Percentiles rank a stretch among this genome's conserved stretches.
Evolutionary conservation across 2,888 invertebrate genomes (phyloP).

Genomic region (Holacanthella duospinosa): DNA sequence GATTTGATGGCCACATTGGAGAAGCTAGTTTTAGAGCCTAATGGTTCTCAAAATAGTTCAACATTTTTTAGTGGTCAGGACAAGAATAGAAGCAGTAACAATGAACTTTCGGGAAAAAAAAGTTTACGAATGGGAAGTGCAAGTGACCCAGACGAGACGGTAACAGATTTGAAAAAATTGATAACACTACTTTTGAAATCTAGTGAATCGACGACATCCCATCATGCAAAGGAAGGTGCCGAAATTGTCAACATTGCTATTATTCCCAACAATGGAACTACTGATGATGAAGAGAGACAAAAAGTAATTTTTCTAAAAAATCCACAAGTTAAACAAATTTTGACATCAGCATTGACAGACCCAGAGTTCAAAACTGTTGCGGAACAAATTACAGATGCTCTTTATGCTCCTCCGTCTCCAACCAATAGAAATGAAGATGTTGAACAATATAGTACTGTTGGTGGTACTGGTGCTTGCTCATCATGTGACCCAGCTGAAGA

Average conservation of each 20-base stretch:
- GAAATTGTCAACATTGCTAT: constrained; percentile 36
- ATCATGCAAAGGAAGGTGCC: constrained; percentile 24
- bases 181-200: constrained; percentile 32
- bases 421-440: background rate
- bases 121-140: constrained; percentile 27
- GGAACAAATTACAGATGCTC: constrained; percentile 32
- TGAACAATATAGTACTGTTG: background rate
- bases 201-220: constrained; percentile 14
- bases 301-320: constrained; percentile 35
- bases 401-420: constrained; percentile 19
- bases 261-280: constrained; percentile 25
- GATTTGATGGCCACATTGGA: constrained; percentile 30
- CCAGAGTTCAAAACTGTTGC: constrained; percentile 30
- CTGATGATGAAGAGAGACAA: constrained; percentile 14
- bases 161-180: constrained; percentile 35
- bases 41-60: constrained; percentile 13
- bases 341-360: constrained; percentile 31
- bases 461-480: background rate
- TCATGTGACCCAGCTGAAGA: background rate
- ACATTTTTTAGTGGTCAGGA: background rate
- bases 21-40: constrained; percentile 17
- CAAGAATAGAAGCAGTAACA: background rate
- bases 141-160: constrained; percentile 36
- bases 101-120: background rate
- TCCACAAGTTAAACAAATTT: constrained; percentile 35